These are phyloP conservation scores for Centropyge bicolor DNA, from an alignment of 2,797 vertebrate species.

Conservation along the genomic window DNA sequence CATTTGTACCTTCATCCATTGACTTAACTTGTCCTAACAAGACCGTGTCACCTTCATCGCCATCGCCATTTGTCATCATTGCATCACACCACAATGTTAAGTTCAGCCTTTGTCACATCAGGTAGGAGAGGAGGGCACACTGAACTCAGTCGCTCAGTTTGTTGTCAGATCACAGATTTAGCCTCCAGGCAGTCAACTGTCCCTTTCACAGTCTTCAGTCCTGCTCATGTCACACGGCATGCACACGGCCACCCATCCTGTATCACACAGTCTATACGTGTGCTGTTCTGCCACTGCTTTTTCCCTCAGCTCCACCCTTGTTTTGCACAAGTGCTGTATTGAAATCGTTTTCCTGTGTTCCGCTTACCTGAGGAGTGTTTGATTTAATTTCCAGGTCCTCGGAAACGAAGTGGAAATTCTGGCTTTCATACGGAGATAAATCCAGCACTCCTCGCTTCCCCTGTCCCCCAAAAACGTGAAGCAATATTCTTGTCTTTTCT, in stretches of 20 bases:
- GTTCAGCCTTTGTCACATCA: slow-evolving; percentile 3
- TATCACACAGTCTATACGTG: slow-evolving; percentile 37
- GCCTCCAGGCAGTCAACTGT: slow-evolving; percentile 8
- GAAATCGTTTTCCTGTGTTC: slow-evolving; percentile 51
- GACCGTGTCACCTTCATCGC: slow-evolving; percentile 28
- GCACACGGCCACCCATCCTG: slow-evolving; percentile 47
- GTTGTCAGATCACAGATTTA: slow-evolving; percentile 3
- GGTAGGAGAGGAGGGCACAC: neutral
- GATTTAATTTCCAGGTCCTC: slow-evolving; percentile 84
- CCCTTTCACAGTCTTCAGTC: slow-evolving; percentile 23
- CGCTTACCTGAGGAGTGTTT: slow-evolving; percentile 81
- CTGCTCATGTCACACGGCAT: slow-evolving; percentile 54
- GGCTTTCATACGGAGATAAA: slow-evolving; percentile 80
- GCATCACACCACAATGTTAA: neutral
- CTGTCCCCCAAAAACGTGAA: slow-evolving; percentile 79
- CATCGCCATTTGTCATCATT: slow-evolving; percentile 36
- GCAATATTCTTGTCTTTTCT: slow-evolving; percentile 70
- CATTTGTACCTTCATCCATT: slow-evolving; percentile 10
- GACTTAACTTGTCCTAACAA: slow-evolving; percentile 24
- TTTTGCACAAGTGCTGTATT: slow-evolving; percentile 49
- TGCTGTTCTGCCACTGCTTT: slow-evolving; percentile 65
- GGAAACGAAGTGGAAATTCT: slow-evolving; percentile 79
- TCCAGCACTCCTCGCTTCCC: slow-evolving; percentile 82
- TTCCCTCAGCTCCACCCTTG: slow-evolving; percentile 53
- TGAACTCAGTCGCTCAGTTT: slow-evolving; percentile 6